These are phyloP conservation scores for Phodopus roborovskii DNA, from an alignment of 2,113 vertebrate genomes.

Conservation along the genomic window DNA sequence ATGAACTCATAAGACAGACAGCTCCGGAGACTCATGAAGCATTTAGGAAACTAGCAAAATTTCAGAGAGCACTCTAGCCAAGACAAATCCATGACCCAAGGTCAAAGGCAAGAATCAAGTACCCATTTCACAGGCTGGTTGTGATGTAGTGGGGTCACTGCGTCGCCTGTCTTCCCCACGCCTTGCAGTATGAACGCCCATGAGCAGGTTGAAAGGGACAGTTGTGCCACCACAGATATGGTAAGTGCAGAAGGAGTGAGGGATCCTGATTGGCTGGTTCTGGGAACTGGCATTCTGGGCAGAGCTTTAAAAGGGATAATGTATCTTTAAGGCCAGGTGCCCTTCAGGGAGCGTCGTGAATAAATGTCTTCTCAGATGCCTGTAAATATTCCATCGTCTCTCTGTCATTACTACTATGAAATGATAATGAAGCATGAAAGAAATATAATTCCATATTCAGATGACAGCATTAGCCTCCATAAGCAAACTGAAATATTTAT, in stretches of 20 bases:
- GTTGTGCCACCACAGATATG: background rate
- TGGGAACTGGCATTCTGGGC: constrained; percentile 87
- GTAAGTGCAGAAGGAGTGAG: background rate
- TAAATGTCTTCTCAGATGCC: constrained; percentile 94
- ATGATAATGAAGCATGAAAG: constrained; percentile 96
- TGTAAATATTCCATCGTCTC: constrained; percentile 94
- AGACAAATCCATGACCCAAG: background rate
- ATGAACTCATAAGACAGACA: background rate
- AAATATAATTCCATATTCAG: constrained; percentile 96
- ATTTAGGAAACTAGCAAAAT: background rate
- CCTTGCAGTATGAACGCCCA: constrained; percentile 74
- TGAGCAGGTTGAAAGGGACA: background rate
- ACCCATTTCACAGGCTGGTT: constrained; percentile 71
- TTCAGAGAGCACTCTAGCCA: background rate
- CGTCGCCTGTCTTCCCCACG: background rate
- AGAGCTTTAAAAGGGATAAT: constrained; percentile 90
- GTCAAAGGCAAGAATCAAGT: background rate
- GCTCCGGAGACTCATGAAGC: background rate
- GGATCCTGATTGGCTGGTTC: constrained; percentile 87
- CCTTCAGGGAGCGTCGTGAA: constrained; percentile 93
- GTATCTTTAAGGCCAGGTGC: constrained; percentile 94
- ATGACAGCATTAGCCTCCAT: constrained; percentile 94
- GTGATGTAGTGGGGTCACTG: background rate
- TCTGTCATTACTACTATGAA: constrained; percentile 95
- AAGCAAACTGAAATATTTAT: constrained; percentile 98